Evolutionary conservation across 2,797 vertebrate genomes (phyloP), one percentile per base, ranked within the genome.

Genomic region (Anguilla anguilla): DNA sequence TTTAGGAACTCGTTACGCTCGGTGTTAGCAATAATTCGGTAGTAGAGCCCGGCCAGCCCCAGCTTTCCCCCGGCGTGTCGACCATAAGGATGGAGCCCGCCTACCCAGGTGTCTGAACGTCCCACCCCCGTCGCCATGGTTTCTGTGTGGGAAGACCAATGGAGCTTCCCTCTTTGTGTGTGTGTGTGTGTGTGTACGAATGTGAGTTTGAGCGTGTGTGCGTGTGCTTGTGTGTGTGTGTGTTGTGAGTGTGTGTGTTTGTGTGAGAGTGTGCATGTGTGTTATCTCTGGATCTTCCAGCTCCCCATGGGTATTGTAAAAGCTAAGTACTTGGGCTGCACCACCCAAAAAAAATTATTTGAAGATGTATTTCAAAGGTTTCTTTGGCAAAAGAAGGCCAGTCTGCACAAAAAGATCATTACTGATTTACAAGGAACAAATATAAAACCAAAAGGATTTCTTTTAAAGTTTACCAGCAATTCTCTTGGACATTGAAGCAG

Each of bases 1-100:
- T 92, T 87, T 86, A 98, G 97, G 97, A 98, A 95, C 95, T 97
- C 91, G 85, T 95, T 95, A 94, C 95, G 89, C 88, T 97, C 89
- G 95, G 94, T 93, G 89, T 92, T 94, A 97, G 96, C 93, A 95
- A 96, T 95, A 98, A 95, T 88, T 95, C 93, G 87, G 91, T 93
- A 93, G 90, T 96, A 91, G 96, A 97, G 89, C 95, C 95, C 88
- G 93, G 96, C 87, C 97, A 97, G 83, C 97, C 96, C 87, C 97
- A 97, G 92, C 96, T 98, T 85, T 98, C 97, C 90, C 97, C 97
- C 49, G 97, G 97, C 90, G 94, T 98, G 93, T 97, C 97, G 89
- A 97, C 97, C 84, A 96, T 98, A 92, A 96, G 96, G 84, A 94
- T 98, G 88, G 95, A 97, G 88, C 95, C 95, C 86, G 94, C 95